phyloP scores from a whole-genome alignment of 35 echinoderm and acorn worm species.

The Lytechinus pictus region DNA sequence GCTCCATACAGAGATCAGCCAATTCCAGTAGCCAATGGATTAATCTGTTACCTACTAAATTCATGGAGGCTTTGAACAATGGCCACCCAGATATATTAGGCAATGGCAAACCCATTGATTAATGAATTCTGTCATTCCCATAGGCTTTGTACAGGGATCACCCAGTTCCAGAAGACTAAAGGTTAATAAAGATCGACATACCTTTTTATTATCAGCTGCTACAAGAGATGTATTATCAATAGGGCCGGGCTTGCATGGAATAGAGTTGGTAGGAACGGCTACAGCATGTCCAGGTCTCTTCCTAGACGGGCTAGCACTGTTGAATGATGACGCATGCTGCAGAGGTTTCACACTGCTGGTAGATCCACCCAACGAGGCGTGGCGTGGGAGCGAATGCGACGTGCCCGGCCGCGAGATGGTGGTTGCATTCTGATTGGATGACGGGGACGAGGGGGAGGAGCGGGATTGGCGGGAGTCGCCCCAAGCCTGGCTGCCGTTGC shows the following conservation, averaged over 20 bases:
- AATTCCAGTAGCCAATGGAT: no score
- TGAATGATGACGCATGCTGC: not conserved
- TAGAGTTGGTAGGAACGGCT: constrained; percentile 2
- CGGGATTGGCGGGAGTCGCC: not conserved
- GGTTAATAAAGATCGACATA: not conserved
- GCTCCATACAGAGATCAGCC: no score
- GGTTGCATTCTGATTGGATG: constrained; percentile 31
- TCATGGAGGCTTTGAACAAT: no score
- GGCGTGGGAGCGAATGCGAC: not conserved
- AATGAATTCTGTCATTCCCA: no score
- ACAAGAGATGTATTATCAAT: constrained; percentile 92
- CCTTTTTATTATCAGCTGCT: constrained; percentile 84
- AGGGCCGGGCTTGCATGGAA: constrained; percentile 75
- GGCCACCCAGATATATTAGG: no score
- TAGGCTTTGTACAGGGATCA: no score
- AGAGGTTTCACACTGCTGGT: constrained; percentile 48
- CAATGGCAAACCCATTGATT: no score
- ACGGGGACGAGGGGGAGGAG: not conserved
- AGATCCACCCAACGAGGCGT: not conserved
- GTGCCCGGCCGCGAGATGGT: not conserved
- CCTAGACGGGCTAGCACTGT: constrained; percentile 59
- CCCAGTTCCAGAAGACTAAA: no score
- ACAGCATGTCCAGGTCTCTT: constrained; percentile 26
- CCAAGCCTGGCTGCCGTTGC: constrained; percentile 26
- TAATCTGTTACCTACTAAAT: no score